phyloP scores from a whole-genome alignment of 2,797 vertebrate genomes.

The Gastrophryne carolinensis region DNA sequence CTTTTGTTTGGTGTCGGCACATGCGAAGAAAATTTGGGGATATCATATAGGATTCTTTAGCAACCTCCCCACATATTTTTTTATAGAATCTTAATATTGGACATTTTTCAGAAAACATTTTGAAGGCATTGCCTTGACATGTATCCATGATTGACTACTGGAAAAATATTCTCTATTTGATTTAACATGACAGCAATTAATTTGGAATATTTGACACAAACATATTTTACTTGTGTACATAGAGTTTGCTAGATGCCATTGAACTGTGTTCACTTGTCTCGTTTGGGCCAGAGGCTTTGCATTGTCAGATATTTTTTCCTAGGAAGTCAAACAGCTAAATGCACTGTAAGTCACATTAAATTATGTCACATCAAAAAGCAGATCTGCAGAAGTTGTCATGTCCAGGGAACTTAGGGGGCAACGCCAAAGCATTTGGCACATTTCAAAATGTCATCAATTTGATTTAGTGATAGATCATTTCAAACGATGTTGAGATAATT shows the following conservation, averaged over 20 bases:
- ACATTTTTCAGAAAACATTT: neutral
- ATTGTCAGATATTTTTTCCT: slow-evolving; percentile 56
- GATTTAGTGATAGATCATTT: slow-evolving; percentile 72
- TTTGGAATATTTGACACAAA: slow-evolving; percentile 13
- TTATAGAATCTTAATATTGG: no score
- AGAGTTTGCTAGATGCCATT: slow-evolving; percentile 2
- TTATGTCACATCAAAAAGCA: slow-evolving; percentile 59
- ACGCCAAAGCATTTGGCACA: slow-evolving; percentile 69
- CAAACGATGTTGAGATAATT: slow-evolving; percentile 65
- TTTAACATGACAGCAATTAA: slow-evolving; percentile 8
- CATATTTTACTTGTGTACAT: slow-evolving; percentile 34
- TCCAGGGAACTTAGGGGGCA: slow-evolving; percentile 56
- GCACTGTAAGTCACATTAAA: slow-evolving; percentile 58
- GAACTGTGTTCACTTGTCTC: neutral
- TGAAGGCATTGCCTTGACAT: neutral
- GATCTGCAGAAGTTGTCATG: slow-evolving; percentile 61
- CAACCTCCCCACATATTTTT: no score
- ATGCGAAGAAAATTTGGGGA: no score
- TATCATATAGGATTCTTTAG: no score
- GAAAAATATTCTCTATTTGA: neutral
- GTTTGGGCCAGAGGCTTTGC: slow-evolving; percentile 28
- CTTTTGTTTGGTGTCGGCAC: no score
- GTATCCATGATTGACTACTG: neutral
- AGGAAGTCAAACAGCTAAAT: slow-evolving; percentile 51
- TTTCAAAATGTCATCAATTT: slow-evolving; percentile 66